Base-by-base conservation (phyloP, 2,113 vertebrate species). In the Corynorhinus townsendii region DNA sequence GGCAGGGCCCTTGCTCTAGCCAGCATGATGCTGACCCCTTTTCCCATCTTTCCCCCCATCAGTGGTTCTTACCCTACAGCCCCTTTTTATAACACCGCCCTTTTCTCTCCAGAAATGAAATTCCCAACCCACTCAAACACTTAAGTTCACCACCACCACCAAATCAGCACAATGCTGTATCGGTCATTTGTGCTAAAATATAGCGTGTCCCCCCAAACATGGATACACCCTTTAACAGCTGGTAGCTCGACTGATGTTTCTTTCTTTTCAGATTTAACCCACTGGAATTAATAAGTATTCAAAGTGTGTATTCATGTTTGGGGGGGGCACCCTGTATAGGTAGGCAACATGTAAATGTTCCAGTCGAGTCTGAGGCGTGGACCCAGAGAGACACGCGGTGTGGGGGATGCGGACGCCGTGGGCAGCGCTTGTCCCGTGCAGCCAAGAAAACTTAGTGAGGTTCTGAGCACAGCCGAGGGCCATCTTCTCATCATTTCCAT, bases 381-480 rank as follows among this genome's bases (percentile, higher is more conserved):
- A 43, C 45, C 45, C 38, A 19, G 15, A 26, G 45, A 22, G 35
- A 11, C 11, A 1, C 0, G 1, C 3, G 1, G 24, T 2, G 40
- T 3, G 1, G n/a, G 45, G 2, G 17, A 38, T 35, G 30, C 76
- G 5, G 7, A 40, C 0, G 33, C 77, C 59, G 16, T 0, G 2
- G 19, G 71, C 9, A 26, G 12, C 4, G 0, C 49, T 19, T 15
- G 33, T 72, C 82, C 45, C 69, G 3, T 0, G 15, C 1, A 4
- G 69, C 69, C 52, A 30, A 20, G 33, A 75, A 64, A 26, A 28
- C 17, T 20, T 7, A 10, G 24, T 14, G 11, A 15, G 19, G 59
- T n/a, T 38, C 79, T 30, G 11, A 89, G 38, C 14, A 10, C 47
- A 49, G 28, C 10, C 20, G 68, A 56, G 45, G 14, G 11, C 22